A percentile compares a stretch with the other conserved stretches of the same genome.
Evolutionary conservation across 2,888 invertebrate genomes (phyloP).

Genomic region (Melipona bicolor): DNA sequence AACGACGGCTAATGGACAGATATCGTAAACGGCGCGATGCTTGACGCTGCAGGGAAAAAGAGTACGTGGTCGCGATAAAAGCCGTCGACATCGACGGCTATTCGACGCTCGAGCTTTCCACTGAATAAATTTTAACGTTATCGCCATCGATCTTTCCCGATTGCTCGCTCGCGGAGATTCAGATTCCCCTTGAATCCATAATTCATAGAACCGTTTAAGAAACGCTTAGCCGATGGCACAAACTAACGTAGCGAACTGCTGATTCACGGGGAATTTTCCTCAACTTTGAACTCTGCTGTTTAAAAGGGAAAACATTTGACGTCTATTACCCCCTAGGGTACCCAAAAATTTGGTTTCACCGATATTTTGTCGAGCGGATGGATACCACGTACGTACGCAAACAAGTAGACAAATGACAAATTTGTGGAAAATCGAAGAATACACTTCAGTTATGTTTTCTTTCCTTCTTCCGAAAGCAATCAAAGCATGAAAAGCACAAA

Average conservation of each 20-base stretch:
- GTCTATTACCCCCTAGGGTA: too few species aligned
- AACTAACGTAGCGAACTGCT: slow-evolving; percentile 76
- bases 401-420: too few species aligned
- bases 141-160: slow-evolving; percentile 60
- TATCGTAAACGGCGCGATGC: slow-evolving; percentile 20
- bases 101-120: slow-evolving; percentile 67
- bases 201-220: slow-evolving; percentile 80
- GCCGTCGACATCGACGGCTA: slow-evolving; percentile 47
- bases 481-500: not conserved
- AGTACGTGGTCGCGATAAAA: slow-evolving; percentile 31
- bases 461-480: not conserved
- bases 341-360: too few species aligned
- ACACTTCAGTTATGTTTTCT: not conserved
- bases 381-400: too few species aligned
- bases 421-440: too few species aligned
- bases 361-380: too few species aligned
- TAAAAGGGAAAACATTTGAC: too few species aligned
- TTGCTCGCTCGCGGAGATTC: slow-evolving; percentile 72
- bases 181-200: slow-evolving; percentile 79
- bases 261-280: slow-evolving; percentile 65
- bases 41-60: slow-evolving; percentile 45
- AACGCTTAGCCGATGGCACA: slow-evolving; percentile 75
- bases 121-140: slow-evolving; percentile 73
- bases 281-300: not conserved
- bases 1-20: slow-evolving; percentile 48